Percentiles rank a stretch among this genome's conserved stretches.
Conservation (phyloP, 2,888 invertebrate genomes). For the Cantharis rufa region DNA sequence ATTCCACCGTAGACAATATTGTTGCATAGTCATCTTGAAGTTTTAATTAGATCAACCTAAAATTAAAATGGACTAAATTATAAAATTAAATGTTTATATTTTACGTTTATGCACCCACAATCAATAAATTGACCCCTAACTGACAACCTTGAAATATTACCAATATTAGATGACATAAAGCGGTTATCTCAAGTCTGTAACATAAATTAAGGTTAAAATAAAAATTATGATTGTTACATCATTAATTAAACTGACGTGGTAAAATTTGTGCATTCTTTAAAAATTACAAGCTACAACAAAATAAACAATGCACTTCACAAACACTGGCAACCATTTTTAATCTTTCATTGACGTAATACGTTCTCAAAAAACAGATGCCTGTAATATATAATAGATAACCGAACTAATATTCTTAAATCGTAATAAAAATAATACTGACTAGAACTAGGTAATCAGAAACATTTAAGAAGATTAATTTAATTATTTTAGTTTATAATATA, state of each 20-base stretch:
- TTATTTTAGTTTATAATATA: too few species aligned
- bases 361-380: neutral
- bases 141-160: slow-evolving; percentile 49
- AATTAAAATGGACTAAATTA: slow-evolving; percentile 6
- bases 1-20: slow-evolving; percentile 74
- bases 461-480: too few species aligned
- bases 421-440: too few species aligned
- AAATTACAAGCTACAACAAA: slow-evolving; percentile 30
- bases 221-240: slow-evolving; percentile 34
- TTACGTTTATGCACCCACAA: slow-evolving; percentile 40
- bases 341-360: slow-evolving; percentile 29
- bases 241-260: slow-evolving; percentile 33
- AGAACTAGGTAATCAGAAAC: too few species aligned
- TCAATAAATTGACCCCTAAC: slow-evolving; percentile 48
- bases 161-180: slow-evolving; percentile 47
- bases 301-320: slow-evolving; percentile 42
- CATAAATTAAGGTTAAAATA: slow-evolving; percentile 37
- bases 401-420: neutral
- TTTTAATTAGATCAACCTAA: slow-evolving; percentile 8
- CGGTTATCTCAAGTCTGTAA: slow-evolving; percentile 39
- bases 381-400: neutral
- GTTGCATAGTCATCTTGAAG: slow-evolving; percentile 52
- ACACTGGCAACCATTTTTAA: slow-evolving; percentile 44
- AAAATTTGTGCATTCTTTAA: slow-evolving; percentile 29
- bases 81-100: slow-evolving; percentile 38